phyloP scores from a whole-genome alignment of 2,797 vertebrate species.

The Lepilemur ruficaudatus region DNA sequence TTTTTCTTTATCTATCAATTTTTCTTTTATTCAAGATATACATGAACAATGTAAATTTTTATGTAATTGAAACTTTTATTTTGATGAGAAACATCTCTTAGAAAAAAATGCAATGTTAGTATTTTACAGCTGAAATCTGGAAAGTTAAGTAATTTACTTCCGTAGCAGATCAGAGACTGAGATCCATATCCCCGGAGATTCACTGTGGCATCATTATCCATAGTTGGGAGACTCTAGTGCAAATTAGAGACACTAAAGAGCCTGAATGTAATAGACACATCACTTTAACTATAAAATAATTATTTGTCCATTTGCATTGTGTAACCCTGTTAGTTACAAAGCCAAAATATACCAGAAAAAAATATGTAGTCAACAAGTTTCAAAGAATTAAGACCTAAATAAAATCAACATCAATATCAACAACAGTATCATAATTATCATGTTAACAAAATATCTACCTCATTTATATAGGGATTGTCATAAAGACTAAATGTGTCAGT shows the following conservation, averaged over 20 bases:
- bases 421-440: not conserved
- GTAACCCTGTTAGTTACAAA: not conserved
- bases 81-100: not conserved
- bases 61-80: constrained; percentile 2
- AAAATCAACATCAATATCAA: not conserved
- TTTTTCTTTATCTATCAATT: not conserved
- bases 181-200: not conserved
- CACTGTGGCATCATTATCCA: not conserved
- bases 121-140: not conserved
- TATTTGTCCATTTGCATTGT: not conserved
- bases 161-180: not conserved
- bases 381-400: not conserved
- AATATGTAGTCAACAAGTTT: not conserved
- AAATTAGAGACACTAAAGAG: not conserved
- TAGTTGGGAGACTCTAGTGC: not conserved
- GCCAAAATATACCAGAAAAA: not conserved
- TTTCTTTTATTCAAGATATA: not conserved
- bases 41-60: not conserved
- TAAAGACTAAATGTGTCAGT: not conserved
- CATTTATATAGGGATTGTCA: not conserved
- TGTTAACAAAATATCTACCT: not conserved
- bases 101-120: not conserved
- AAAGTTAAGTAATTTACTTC: not conserved
- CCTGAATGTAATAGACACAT: not conserved
- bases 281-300: not conserved